Conservation (phyloP, 2,113 vertebrate species). For the Cathartes aura region DNA sequence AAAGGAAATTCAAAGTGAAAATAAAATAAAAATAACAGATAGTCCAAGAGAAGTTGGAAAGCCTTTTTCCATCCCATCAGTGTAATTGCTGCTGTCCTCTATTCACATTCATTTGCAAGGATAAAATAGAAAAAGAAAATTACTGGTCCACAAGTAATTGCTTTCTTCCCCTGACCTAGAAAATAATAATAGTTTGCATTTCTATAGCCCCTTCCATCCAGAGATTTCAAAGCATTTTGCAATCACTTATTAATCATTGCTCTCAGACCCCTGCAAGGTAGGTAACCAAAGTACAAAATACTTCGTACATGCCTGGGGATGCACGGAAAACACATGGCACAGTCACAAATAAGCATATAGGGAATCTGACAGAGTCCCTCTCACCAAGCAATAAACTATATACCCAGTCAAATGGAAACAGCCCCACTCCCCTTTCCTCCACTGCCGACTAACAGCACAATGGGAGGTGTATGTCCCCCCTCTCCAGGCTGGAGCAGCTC, state of each 20-base stretch:
- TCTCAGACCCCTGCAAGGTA: background rate
- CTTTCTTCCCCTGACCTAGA: background rate
- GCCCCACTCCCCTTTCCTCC: background rate
- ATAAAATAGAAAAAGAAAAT: background rate
- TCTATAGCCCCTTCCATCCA: background rate
- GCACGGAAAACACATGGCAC: background rate
- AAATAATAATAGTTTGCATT: background rate
- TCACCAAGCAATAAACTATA: background rate
- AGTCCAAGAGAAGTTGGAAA: background rate
- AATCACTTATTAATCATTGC: background rate
- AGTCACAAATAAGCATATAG: background rate
- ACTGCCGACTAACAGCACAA: too few relatives aligned
- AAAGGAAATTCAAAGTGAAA: background rate
- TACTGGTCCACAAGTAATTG: background rate
- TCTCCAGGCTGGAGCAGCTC: background rate
- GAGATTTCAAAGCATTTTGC: background rate
- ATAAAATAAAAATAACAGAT: background rate
- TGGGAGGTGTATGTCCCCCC: accelerated
- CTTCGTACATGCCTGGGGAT: background rate
- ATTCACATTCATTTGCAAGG: background rate
- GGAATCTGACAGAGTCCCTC: background rate
- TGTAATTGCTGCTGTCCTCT: background rate
- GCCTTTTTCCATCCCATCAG: background rate
- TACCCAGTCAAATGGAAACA: background rate
- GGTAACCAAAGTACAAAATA: background rate